Evolutionary conservation across 1,140 invertebrate species (phyloP).

Genomic region (Sarcophaga peregrina): DNA sequence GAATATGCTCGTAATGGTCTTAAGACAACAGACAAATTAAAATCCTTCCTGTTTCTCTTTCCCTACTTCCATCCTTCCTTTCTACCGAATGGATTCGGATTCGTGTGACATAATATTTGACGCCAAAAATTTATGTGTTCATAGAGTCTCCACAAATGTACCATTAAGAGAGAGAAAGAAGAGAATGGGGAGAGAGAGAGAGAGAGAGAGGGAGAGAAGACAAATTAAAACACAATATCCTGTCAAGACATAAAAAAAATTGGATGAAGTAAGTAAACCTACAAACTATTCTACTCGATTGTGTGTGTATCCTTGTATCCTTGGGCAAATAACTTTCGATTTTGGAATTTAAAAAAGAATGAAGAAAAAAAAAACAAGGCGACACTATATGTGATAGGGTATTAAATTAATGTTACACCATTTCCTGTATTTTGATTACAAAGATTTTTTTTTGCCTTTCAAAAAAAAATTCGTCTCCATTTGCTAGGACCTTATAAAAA

Average conservation of each 20-base stretch:
- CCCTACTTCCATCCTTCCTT: too few relatives aligned
- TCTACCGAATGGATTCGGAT: too few relatives aligned
- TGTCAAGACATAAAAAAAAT: constrained; percentile 10
- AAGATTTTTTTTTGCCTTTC: too few relatives aligned
- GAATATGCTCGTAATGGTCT: too few relatives aligned
- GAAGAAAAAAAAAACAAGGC: background rate
- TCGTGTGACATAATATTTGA: background rate
- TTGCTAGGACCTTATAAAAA: too few relatives aligned
- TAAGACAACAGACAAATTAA: too few relatives aligned
- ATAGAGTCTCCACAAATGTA: background rate
- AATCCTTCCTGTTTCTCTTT: too few relatives aligned
- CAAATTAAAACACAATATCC: constrained; percentile 11
- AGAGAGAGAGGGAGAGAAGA: background rate
- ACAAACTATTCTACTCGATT: background rate
- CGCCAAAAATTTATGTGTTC: background rate
- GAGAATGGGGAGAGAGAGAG: too few relatives aligned
- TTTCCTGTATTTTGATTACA: background rate
- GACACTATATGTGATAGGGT: background rate
- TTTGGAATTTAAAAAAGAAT: too few relatives aligned
- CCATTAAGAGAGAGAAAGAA: too few relatives aligned
- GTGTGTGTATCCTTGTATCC: background rate
- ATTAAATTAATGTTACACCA: constrained; percentile 1
- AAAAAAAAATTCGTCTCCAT: too few relatives aligned
- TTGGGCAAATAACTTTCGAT: too few relatives aligned
- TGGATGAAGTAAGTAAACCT: background rate